Percentiles rank a stretch among this genome's conserved stretches.
Evolutionary conservation across 2,888 invertebrate species (phyloP).

Genomic region (Sesamia inferens): DNA sequence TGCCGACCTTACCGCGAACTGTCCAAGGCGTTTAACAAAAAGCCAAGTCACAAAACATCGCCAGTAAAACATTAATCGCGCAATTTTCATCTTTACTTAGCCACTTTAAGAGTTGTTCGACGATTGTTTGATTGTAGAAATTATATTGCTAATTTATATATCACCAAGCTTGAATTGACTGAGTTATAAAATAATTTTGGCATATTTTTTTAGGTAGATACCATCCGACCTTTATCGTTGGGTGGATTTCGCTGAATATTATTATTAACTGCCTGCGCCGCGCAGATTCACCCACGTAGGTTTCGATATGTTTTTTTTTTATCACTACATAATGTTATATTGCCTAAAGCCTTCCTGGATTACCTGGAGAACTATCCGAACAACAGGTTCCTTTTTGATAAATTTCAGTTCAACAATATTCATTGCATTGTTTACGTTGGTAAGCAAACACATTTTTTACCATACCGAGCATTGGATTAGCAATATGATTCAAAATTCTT

Average conservation of each 20-base stretch:
- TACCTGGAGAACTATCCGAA: too few relatives aligned
- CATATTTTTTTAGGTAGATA: conserved; percentile 67
- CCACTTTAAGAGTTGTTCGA: conserved; percentile 27
- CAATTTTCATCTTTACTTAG: conserved; percentile 59
- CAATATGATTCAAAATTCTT: too few relatives aligned
- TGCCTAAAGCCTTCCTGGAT: too few relatives aligned
- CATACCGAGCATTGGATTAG: too few relatives aligned
- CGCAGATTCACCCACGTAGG: too few relatives aligned
- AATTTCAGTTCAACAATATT: too few relatives aligned
- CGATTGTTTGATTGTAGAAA: neutral
- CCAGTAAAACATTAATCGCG: neutral
- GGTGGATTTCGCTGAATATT: conserved; percentile 58
- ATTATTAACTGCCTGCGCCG: conserved; percentile 7
- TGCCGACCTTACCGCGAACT: conserved; percentile 87
- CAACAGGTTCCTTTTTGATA: neutral
- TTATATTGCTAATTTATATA: conserved; percentile 75
- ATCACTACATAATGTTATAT: too few relatives aligned
- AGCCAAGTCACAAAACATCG: conserved; percentile 62
- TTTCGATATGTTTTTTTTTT: too few relatives aligned
- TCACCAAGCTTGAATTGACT: conserved; percentile 85
- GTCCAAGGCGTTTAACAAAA: conserved; percentile 84
- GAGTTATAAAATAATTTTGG: conserved; percentile 83
- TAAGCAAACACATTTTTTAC: too few relatives aligned
- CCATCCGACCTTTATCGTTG: conserved; percentile 64
- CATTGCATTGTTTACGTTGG: neutral